Conservation (phyloP, 2,888 invertebrate genomes). For the Allolobophora icterica region DNA sequence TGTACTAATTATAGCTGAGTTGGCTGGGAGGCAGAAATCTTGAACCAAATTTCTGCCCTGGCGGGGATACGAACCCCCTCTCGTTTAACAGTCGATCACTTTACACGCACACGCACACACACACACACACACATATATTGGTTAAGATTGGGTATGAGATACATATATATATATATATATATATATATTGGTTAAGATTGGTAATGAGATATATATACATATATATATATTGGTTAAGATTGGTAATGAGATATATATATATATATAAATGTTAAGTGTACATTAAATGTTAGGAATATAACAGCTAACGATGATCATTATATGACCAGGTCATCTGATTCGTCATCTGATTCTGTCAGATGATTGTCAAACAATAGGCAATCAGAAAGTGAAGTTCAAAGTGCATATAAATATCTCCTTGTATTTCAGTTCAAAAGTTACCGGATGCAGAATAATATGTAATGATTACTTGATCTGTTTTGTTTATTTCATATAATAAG, state of each 20-base stretch:
- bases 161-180: neutral
- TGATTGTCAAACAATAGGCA: neutral
- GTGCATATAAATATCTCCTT: neutral
- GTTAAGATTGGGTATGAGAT: no score
- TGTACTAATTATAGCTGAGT: no score
- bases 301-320: neutral
- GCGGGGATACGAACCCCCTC: no score
- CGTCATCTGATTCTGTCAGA: slow-evolving; percentile 4
- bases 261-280: neutral
- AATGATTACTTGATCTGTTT: neutral
- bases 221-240: neutral
- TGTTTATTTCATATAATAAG: no score
- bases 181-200: neutral
- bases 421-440: neutral
- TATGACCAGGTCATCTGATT: neutral
- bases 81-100: no score
- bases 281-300: neutral
- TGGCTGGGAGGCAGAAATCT: no score
- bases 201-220: neutral
- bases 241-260: neutral
- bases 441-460: neutral
- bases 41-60: no score
- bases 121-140: no score
- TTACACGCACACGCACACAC: no score
- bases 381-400: neutral